These are phyloP conservation scores for Unio pictorum DNA, from an alignment of 2,888 invertebrate species.

Conservation along the genomic window DNA sequence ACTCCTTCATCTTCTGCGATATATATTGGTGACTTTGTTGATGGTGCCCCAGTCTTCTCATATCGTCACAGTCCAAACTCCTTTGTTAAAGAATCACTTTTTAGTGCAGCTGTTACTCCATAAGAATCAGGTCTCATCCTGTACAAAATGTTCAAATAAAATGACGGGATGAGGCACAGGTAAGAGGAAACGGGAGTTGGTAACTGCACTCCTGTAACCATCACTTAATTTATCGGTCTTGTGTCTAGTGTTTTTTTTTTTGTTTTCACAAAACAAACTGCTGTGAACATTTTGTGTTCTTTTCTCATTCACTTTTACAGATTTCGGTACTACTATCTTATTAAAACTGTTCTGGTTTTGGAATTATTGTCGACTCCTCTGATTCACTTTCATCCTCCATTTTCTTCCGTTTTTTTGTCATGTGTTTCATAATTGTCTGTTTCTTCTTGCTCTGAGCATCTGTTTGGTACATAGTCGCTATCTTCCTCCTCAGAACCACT, in stretches of 20 bases:
- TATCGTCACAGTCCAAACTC: constrained; percentile 13
- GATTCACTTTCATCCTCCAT: too few relatives aligned
- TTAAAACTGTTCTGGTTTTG: not conserved
- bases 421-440: too few relatives aligned
- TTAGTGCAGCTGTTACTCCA: constrained; percentile 6
- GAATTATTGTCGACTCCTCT: not conserved
- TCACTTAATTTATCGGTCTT: too few relatives aligned
- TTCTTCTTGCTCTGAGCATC: too few relatives aligned
- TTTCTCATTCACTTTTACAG: constrained; percentile 4
- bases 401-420: too few relatives aligned
- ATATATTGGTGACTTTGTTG: constrained; percentile 8
- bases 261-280: constrained; percentile 19
- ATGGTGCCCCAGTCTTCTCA: constrained; percentile 9
- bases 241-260: too few relatives aligned
- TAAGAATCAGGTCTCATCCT: constrained; percentile 19
- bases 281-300: constrained; percentile 13
- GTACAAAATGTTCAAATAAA: constrained; percentile 9
- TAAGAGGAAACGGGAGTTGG: not conserved
- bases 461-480: too few relatives aligned
- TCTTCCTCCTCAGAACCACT: too few relatives aligned
- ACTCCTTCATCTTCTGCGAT: constrained; percentile 13
- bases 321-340: not conserved
- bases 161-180: not conserved
- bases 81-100: constrained; percentile 13
- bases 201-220: not conserved